Evolutionary conservation across 2,797 vertebrate genomes (phyloP), one percentile per base, ranked within the genome.

Genomic region (Macroramphosus scolopax): DNA sequence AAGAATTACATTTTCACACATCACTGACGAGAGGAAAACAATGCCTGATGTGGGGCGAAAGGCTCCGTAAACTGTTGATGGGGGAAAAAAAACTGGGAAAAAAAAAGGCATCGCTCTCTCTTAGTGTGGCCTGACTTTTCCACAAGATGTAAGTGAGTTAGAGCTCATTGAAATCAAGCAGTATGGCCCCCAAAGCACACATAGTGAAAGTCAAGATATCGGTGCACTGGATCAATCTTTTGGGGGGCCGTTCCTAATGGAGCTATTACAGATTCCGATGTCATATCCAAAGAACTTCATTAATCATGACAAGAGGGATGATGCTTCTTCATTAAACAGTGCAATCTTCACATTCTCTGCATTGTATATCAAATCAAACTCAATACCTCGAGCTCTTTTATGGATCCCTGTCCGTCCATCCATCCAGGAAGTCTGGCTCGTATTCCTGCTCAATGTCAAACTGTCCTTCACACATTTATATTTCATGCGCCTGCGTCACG

Each of bases 1-100:
- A 77, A 80, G 66, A 86, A 83, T 82, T 75, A 77, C 64, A 78
- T 78, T 80, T 81, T 72, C 77, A 70, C 78, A 85, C 76, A 78
- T 78, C 66, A 57, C 73, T 39, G 73, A 78, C 58, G 62, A 81
- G 73, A 80, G 62, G 43, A 68, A 88, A 82, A 81, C 77, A 80
- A 72, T 69, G 64, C 58, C 53, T 35, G 48, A 52, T 61, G 60
- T 69, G 55, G 36, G 68, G 70, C 82, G 78, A 77, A 82, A 79
- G 63, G 73, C 78, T 70, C 72, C 62, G 68, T 81, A 84, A 87
- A 87, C 77, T 75, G 66, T 53, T 59, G 55, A 48, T 72, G 75
- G 79, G 74, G 66, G 79, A 64, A 47, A 53, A n/a, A n/a, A n/a
- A n/a, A n/a, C n/a, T n/a, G n/a, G n/a, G n/a, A n/a, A n/a, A n/a